Conservation (phyloP, 2,888 invertebrate species). For the Acanthacorydalis orientalis region DNA sequence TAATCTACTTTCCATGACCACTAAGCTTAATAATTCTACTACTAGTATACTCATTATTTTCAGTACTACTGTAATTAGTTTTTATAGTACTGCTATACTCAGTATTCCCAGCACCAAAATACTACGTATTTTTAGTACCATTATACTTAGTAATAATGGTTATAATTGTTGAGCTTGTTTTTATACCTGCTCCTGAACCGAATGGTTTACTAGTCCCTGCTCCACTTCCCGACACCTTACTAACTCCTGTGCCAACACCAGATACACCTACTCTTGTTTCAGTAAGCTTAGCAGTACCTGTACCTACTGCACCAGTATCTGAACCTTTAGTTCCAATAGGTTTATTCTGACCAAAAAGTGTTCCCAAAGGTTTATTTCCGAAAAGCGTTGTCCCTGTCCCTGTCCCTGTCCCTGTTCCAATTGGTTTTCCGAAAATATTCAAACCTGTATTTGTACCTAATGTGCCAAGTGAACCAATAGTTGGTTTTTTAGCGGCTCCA, state of each 20-base stretch:
- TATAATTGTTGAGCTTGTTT: neutral
- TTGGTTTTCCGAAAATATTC: constrained; percentile 6
- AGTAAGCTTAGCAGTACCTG: too few species aligned
- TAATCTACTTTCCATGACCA: too few species aligned
- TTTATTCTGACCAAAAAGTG: too few species aligned
- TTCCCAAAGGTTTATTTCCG: too few species aligned
- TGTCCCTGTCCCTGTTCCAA: constrained; percentile 5
- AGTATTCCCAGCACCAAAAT: too few species aligned
- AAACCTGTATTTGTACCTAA: constrained; percentile 7
- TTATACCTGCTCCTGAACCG: constrained; percentile 1
- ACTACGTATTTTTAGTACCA: too few species aligned
- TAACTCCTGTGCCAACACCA: neutral
- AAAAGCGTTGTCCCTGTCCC: too few species aligned
- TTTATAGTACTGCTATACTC: neutral
- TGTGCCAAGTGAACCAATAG: constrained; percentile 7
- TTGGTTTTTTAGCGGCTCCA: constrained; percentile 9
- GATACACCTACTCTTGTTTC: neutral
- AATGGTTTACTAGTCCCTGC: neutral
- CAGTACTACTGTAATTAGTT: neutral
- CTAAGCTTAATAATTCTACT: too few species aligned
- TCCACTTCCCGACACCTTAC: constrained; percentile 1
- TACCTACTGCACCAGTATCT: too few species aligned
- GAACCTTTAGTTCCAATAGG: too few species aligned
- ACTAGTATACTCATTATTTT: neutral
- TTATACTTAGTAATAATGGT: too few species aligned